phyloP scores from a whole-genome alignment of 2,888 invertebrate genomes.

The Timema podura region DNA sequence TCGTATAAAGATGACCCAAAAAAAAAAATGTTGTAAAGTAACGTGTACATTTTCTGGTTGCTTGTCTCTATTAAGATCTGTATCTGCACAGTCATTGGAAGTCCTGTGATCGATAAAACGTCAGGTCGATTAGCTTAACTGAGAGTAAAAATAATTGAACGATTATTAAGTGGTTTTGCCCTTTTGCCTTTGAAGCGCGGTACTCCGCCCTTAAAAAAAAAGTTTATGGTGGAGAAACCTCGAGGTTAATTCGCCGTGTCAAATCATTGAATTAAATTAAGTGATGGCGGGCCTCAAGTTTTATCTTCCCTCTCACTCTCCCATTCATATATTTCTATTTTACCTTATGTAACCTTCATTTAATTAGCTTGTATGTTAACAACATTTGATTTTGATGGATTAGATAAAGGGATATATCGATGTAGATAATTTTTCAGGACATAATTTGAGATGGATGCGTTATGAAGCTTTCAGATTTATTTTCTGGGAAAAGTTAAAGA shows the following conservation, averaged over 20 bases:
- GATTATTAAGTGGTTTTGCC: slow-evolving; percentile 21
- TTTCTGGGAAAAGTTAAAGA: too few relatives aligned
- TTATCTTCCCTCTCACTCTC: too few relatives aligned
- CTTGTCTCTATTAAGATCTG: slow-evolving; percentile 22
- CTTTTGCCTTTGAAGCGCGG: background rate
- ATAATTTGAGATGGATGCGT: too few relatives aligned
- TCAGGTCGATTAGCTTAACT: slow-evolving; percentile 25
- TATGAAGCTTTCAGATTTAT: too few relatives aligned
- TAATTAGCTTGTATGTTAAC: slow-evolving; percentile 10
- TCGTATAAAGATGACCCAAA: too few relatives aligned
- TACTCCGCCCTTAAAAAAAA: too few relatives aligned
- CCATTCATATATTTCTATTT: too few relatives aligned
- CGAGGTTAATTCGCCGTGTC: slow-evolving; percentile 23
- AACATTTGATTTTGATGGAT: background rate
- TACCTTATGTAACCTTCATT: background rate
- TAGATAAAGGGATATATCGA: too few relatives aligned
- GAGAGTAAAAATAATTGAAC: slow-evolving; percentile 27
- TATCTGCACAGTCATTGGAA: slow-evolving; percentile 24
- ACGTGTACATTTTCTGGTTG: too few relatives aligned
- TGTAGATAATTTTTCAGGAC: too few relatives aligned
- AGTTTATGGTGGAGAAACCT: background rate
- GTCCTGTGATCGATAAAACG: slow-evolving; percentile 21
- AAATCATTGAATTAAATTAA: slow-evolving; percentile 26
- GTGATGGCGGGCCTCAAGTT: slow-evolving; percentile 5
- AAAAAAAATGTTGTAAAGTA: too few relatives aligned